Base-by-base conservation (phyloP, 2,797 vertebrate species). In the Taenioides sp. region DNA sequence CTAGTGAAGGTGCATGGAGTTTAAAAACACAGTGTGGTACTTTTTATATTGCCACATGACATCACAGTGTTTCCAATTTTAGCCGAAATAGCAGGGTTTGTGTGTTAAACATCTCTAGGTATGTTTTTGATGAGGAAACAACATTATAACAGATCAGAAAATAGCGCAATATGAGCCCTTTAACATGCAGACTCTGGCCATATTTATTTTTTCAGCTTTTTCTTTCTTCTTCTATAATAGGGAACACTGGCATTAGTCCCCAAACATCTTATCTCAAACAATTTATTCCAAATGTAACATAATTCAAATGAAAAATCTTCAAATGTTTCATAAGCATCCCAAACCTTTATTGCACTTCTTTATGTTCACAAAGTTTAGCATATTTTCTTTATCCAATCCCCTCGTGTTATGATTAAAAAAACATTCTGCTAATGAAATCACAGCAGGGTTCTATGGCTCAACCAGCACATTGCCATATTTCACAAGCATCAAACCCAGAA, bases 381-480 rank as follows among this genome's bases (percentile, higher is more conserved):
- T 27, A 27, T 2, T 40, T 63, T 63, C 27, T 61, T 18, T 6
- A 49, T 49, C 20, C 40, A 65, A 27, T 25, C 27, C 23, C 23
- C 7, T 49, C 17, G 17, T 50, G 23, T 28, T 65, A 49, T 50
- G 16, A 27, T 10, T 64, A 64, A 65, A 65, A 61, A 65, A 18
- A 16, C 18, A 65, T 28, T 65, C 23, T 27, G 34, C 34, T 40
- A 40, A 63, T 63, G 61, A 16, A 63, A 63, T 40, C 61, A 22
- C 61, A 43, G 34, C 61, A 63, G 61, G 61, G 61, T 43, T 22
- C 61, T 63, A 43, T 22, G 34, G 34, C n/a, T 40, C 34, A n/a
- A 43, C 34, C 34, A 14, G 34, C 11, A 37, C 20, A 43, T 12
- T 65, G 63, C 63, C 40, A 17, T 47, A 47, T 65, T 50, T 65